Conservation (phyloP, 2,113 vertebrate species). For the Sylvilagus bachmani region DNA sequence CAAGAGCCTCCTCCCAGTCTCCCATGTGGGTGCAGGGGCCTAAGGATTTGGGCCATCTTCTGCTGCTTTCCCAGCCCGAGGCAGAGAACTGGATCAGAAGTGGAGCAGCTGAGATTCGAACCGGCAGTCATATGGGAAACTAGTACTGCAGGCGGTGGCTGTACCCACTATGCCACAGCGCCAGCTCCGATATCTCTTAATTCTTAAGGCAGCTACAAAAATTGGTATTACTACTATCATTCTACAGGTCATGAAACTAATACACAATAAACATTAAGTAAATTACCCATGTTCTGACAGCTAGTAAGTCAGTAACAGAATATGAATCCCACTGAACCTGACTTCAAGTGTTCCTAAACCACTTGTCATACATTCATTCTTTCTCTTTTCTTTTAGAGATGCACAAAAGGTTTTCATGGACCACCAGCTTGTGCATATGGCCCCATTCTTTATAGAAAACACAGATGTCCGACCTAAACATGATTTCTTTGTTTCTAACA, state of each 20-base stretch:
- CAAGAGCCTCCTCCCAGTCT: too few species aligned
- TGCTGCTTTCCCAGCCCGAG: too few species aligned
- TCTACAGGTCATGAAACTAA: constrained; percentile 59
- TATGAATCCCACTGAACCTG: constrained; percentile 45
- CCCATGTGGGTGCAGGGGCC: too few species aligned
- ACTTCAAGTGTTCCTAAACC: constrained; percentile 41
- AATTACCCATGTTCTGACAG: constrained; percentile 9
- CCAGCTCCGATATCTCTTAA: not conserved
- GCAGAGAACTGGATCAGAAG: too few species aligned
- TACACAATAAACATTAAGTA: constrained; percentile 21
- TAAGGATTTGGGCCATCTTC: too few species aligned
- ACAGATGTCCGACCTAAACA: constrained; percentile 20
- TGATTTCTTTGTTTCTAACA: constrained; percentile 56
- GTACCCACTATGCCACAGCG: too few species aligned
- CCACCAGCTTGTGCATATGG: not conserved
- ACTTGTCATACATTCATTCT: constrained; percentile 5
- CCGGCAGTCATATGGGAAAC: too few species aligned
- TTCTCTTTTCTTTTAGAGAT: constrained; percentile 34
- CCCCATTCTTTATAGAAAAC: constrained; percentile 51
- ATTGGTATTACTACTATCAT: constrained; percentile 42
- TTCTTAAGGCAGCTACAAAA: constrained; percentile 47
- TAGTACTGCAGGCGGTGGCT: too few species aligned
- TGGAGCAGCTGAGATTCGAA: too few species aligned
- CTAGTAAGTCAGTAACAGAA: constrained; percentile 4
- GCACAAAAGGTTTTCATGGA: constrained; percentile 11